Base-by-base conservation (phyloP, 1,140 invertebrate species). In the Bicyclus anynana region DNA sequence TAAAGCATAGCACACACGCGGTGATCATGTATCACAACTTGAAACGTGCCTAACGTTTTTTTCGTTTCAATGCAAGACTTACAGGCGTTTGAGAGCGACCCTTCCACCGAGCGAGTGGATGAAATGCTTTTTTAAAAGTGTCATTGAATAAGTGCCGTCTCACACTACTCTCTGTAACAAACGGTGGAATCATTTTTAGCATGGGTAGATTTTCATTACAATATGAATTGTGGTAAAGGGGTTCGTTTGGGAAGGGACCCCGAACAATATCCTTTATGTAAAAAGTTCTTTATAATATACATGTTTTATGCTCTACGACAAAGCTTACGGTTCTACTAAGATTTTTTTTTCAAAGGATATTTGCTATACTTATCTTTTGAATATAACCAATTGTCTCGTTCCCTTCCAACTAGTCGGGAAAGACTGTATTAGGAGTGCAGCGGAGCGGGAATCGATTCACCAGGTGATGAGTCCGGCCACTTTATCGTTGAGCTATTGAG, bases 111-210 rank as follows among this genome's bases (percentile, higher is more conserved):
- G 44, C 33, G 55, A 33, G n/a, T 63, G 46, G 52, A 59, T 67
- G 65, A 65, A 68, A 67, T 70, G 61, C 63, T 59, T 64, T 62
- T 67, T 67, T 65, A 58, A 55, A 71, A 58, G 65, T 67, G 61
- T 67, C 65, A 67, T 70, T 70, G 65, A 62, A 67, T 61, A 57
- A 66, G 67, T 59, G 65, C 52, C 62, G 68, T 71, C 68, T 71
- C 59, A 55, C 62, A 37, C 57, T 59, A 62, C 44, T 47, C 40
- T 62, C 67, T 65, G 59, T 64, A 62, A 60, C 59, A 29, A 55
- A 58, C 51, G 44, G 38, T 26, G 52, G 53, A 54, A 51, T 52
- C 54, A 49, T 58, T 62, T 59, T 54, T 44, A 44, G 17, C 18
- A n/a, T 20, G 40, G 40, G 40, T 44, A 20, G 40, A 12, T 33